Conservation (phyloP, 2,113 vertebrate species). For the Scalopus aquaticus region DNA sequence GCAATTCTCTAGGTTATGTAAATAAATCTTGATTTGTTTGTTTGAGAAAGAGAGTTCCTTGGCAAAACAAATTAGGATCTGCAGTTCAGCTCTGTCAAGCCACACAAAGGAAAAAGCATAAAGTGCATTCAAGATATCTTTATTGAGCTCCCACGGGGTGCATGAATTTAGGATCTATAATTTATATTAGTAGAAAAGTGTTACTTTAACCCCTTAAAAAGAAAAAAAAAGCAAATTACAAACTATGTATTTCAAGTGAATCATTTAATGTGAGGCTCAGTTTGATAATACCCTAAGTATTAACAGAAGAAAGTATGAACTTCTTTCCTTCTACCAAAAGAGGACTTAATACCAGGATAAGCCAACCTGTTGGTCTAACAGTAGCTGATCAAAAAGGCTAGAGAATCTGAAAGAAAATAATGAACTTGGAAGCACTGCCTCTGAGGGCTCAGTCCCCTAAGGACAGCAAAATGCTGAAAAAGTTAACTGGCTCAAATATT, state of each 20-base stretch:
- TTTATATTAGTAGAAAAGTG: constrained; percentile 66
- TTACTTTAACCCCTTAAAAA: constrained; percentile 14
- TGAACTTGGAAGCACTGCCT: constrained; percentile 20
- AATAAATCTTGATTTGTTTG: neutral
- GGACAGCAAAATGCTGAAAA: constrained; percentile 34
- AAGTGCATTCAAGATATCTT: constrained; percentile 65
- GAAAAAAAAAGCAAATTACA: constrained; percentile 47
- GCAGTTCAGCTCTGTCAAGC: constrained; percentile 31
- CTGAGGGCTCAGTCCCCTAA: constrained; percentile 12
- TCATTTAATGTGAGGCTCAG: constrained; percentile 73
- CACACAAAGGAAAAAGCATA: constrained; percentile 37
- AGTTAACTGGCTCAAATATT: constrained; percentile 66
- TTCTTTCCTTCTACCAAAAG: constrained; percentile 48
- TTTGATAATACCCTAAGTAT: constrained; percentile 45
- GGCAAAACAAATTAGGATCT: constrained; percentile 54
- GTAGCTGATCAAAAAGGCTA: constrained; percentile 47
- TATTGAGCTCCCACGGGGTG: constrained; percentile 66
- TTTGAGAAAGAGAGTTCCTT: constrained; percentile 35
- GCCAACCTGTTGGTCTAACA: constrained; percentile 49
- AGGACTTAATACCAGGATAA: constrained; percentile 15
- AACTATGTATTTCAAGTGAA: constrained; percentile 70
- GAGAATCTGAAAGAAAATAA: constrained; percentile 45
- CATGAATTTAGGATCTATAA: constrained; percentile 61
- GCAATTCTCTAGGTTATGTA: neutral
- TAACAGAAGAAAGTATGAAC: constrained; percentile 48